These are phyloP conservation scores for Drosophila sulfurigaster DNA, from an alignment of 1,140 invertebrate genomes.

Conservation along the genomic window DNA sequence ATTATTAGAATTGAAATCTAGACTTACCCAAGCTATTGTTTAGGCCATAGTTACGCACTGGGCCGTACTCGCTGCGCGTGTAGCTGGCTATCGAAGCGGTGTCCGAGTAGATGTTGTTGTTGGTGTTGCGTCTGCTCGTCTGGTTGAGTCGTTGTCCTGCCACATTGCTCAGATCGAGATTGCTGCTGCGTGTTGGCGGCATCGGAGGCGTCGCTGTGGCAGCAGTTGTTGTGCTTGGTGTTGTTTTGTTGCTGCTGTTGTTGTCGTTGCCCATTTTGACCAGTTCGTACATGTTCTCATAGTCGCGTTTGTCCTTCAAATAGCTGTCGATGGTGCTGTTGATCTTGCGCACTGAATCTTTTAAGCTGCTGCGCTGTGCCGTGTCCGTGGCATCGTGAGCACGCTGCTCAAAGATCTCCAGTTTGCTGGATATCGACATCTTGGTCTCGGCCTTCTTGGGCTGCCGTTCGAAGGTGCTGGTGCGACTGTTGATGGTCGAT, in stretches of 20 bases:
- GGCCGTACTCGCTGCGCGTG: slow-evolving; percentile 82
- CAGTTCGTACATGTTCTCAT: slow-evolving; percentile 82
- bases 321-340: slow-evolving; percentile 84
- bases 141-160: slow-evolving; percentile 62
- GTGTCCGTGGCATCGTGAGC: slow-evolving; percentile 54
- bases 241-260: slow-evolving; percentile 26
- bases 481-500: slow-evolving; percentile 58
- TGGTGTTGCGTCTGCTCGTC: slow-evolving; percentile 45
- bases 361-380: slow-evolving; percentile 77
- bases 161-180: slow-evolving; percentile 63
- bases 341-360: slow-evolving; percentile 84
- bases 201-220: slow-evolving; percentile 59
- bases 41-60: slow-evolving; percentile 70
- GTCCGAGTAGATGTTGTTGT: slow-evolving; percentile 75
- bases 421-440: slow-evolving; percentile 74
- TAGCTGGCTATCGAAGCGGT: slow-evolving; percentile 83
- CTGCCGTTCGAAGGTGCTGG: slow-evolving; percentile 73
- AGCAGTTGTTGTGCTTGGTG: slow-evolving; percentile 34
- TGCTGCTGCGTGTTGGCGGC: slow-evolving; percentile 68
- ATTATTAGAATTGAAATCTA: neutral
- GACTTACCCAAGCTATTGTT: slow-evolving; percentile 78
- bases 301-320: slow-evolving; percentile 83
- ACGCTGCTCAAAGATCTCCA: slow-evolving; percentile 81
- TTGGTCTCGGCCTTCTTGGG: slow-evolving; percentile 74
- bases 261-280: slow-evolving; percentile 70